Evolutionary conservation across 2,888 invertebrate genomes (phyloP).

Genomic region (Epirrhoe tristata): DNA sequence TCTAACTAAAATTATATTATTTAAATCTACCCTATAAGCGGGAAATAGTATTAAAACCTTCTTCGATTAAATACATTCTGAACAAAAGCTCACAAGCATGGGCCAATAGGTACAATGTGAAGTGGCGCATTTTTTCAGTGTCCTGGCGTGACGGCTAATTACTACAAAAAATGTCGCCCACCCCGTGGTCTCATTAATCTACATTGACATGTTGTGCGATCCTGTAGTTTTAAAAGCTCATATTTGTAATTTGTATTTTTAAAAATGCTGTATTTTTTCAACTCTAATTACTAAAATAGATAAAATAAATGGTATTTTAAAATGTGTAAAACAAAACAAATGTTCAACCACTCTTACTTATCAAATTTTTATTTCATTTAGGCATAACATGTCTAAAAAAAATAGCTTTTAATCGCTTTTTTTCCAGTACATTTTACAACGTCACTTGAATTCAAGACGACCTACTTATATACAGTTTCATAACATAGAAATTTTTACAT

Average conservation of each 20-base stretch:
- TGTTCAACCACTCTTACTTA: no score
- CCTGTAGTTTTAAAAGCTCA: conserved; percentile 46
- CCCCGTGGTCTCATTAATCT: conserved; percentile 75
- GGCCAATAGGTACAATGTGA: conserved; percentile 19
- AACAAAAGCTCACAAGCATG: conserved; percentile 7
- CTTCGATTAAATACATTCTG: no score
- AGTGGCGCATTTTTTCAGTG: conserved; percentile 36
- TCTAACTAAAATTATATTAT: no score
- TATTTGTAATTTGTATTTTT: background rate
- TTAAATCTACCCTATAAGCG: no score
- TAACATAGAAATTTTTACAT: no score
- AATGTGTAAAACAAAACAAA: background rate
- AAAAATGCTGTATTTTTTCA: background rate
- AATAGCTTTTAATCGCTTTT: no score
- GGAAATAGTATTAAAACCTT: no score
- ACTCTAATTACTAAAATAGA: background rate
- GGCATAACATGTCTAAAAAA: no score
- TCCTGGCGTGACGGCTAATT: conserved; percentile 58
- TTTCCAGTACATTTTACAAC: no score
- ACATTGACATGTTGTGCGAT: conserved; percentile 66
- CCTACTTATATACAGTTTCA: no score
- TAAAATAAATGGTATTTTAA: background rate
- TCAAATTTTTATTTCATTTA: no score
- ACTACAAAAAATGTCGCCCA: conserved; percentile 76
- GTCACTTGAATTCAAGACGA: no score